Percentiles rank a stretch among this genome's conserved stretches.
These are phyloP conservation scores for Oscheius sp. DNA, from an alignment of 1,140 invertebrate species.

Conservation along the genomic window DNA sequence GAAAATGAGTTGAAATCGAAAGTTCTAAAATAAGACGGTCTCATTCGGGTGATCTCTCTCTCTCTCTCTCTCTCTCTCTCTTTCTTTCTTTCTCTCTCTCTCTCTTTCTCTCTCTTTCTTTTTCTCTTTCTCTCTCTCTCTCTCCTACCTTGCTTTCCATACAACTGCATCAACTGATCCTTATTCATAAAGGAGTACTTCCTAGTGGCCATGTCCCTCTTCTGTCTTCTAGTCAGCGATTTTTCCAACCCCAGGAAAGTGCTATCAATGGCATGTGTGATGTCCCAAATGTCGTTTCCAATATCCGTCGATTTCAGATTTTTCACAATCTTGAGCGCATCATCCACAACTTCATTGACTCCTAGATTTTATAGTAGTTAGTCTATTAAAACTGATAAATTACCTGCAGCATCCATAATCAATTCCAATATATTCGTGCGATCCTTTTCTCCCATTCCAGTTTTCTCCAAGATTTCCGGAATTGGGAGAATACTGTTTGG, in stretches of 20 bases:
- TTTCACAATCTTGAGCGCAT: conserved; percentile 16
- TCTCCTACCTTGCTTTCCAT: conserved; percentile 24
- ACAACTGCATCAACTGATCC: conserved; percentile 29
- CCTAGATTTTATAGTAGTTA: not conserved
- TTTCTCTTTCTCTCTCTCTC: too few species aligned
- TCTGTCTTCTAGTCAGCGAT: not conserved
- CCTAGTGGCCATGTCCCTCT: conserved; percentile 10
- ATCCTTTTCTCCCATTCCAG: conserved; percentile 24
- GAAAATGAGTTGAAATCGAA: not conserved
- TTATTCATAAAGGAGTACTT: conserved; percentile 27
- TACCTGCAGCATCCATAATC: conserved; percentile 31
- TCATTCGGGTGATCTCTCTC: too few species aligned
- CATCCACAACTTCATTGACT: conserved; percentile 25
- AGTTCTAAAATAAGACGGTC: not conserved
- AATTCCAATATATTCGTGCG: conserved; percentile 34
- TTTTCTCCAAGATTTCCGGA: conserved; percentile 34
- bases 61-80: too few species aligned
- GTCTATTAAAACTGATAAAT: conserved; percentile 1
- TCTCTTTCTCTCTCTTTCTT: too few species aligned
- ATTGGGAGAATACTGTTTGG: conserved; percentile 32
- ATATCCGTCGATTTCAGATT: conserved; percentile 7
- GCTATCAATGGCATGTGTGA: conserved; percentile 12
- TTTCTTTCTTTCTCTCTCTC: too few species aligned
- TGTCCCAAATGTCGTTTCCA: conserved; percentile 23
- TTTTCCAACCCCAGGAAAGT: not conserved